These are phyloP conservation scores for Phasianus colchicus DNA, from an alignment of 2,113 vertebrate genomes.

Conservation along the genomic window DNA sequence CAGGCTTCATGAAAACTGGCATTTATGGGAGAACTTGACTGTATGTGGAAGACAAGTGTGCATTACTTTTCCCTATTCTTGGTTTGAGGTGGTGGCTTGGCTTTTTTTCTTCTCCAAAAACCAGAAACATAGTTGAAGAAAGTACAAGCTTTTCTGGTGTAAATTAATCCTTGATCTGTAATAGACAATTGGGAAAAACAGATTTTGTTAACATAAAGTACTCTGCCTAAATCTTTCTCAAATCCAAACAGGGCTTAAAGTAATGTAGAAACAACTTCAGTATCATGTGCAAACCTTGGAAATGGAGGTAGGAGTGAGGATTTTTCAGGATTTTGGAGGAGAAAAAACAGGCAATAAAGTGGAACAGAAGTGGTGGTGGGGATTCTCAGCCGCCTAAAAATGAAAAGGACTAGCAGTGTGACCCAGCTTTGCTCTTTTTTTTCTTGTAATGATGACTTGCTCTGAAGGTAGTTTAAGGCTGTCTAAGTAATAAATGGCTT, in stretches of 20 bases:
- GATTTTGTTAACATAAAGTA: not conserved
- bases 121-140: conserved; percentile 6
- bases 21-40: not conserved
- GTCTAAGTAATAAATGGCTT: not conserved
- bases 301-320: not conserved
- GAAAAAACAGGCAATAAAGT: not conserved
- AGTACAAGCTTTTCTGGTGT: not conserved
- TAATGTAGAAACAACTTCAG: not conserved
- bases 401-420: not conserved
- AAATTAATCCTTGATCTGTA: not conserved
- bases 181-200: not conserved
- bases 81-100: not conserved
- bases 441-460: not conserved
- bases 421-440: not conserved
- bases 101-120: not conserved
- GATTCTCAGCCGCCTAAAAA: not conserved
- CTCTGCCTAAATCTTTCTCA: not conserved
- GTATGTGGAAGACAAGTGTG: not conserved
- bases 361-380: not conserved
- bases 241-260: not conserved
- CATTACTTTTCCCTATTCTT: not conserved
- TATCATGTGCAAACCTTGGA: not conserved
- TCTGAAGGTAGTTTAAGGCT: not conserved
- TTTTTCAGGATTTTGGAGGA: not conserved
- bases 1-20: not conserved